Base-by-base conservation (phyloP, 2,888 invertebrate species). In the Nipponacmea schrenckii region DNA sequence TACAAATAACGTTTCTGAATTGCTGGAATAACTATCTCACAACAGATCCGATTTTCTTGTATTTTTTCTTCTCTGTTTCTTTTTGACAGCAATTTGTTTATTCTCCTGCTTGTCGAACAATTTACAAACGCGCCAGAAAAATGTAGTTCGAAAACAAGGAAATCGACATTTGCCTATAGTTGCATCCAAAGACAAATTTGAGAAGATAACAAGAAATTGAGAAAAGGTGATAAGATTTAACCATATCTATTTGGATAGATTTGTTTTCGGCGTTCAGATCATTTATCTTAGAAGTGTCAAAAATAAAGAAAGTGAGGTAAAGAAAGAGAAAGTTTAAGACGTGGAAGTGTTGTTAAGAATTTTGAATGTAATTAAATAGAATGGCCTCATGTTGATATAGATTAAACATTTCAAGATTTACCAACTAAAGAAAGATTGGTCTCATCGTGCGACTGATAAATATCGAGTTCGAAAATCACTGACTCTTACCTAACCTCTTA, bases 231-330 rank as follows among this genome's bases (percentile, higher is more conserved):
- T 20, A 56, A 56, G 56, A 56, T 56, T 24, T 56, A 56, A 56
- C n/a, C 56, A 56, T 56, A 56, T 56, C 24, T 56, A 56, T 56
- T 56, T 56, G 24, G 56, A 56, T 24, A 56, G 56, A 56, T 56
- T 56, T 24, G 20, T 56, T 56, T 24, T 56, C 20, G 14, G 56
- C 56, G 14, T 24, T 56, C 24, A 24, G 24, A 56, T 24, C 56
- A 56, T 56, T 56, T 56, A 20, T 56, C 20, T 20, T 20, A 24
- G 56, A 56, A 24, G 56, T 56, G 56, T 56, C 20, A 56, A 56
- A 56, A 24, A 56, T 56, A 20, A 24, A 24, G 56, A 39, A 39
- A 39, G 39, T 1, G 8, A 39, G 39, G 8, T 39, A 24, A 20
- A 56, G 20, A 56, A 56, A 56, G n/a, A 20, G 56, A 24, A 56